phyloP scores from a whole-genome alignment of 2,113 vertebrate genomes.

The Limanda limanda region DNA sequence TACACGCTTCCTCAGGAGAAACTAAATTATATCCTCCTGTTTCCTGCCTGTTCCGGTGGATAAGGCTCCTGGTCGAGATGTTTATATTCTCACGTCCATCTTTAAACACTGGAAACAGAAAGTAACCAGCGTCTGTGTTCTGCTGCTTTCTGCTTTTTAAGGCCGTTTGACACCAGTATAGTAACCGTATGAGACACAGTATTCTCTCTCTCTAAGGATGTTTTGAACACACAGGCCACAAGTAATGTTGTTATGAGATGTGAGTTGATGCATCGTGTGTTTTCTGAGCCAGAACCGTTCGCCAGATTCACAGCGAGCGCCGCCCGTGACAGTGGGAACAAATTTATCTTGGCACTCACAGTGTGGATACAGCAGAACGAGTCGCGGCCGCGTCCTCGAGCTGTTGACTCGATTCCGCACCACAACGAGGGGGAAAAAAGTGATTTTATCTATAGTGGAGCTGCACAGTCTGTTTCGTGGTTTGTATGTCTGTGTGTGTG shows the following conservation, averaged over 20 bases:
- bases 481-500: conserved; percentile 4
- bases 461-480: conserved; percentile 28
- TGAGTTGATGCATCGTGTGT: conserved; percentile 50
- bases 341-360: conserved; percentile 64
- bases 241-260: conserved; percentile 50
- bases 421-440: conserved; percentile 15
- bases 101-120: no score
- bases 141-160: conserved; percentile 5
- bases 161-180: conserved; percentile 51
- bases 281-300: conserved; percentile 50
- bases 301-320: conserved; percentile 53
- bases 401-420: conserved; percentile 40
- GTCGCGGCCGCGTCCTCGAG: conserved; percentile 37
- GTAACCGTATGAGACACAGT: conserved; percentile 39
- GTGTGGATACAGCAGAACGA: conserved; percentile 48
- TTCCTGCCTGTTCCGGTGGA: background rate
- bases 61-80: background rate
- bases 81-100: conserved; percentile 8
- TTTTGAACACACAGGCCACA: conserved; percentile 33
- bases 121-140: background rate
- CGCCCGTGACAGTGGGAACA: conserved; percentile 37
- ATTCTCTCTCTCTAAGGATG: background rate
- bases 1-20: background rate
- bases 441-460: conserved; percentile 43
- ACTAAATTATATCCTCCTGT: background rate